Evolutionary conservation across 2,888 invertebrate genomes (phyloP), one percentile per base, ranked within the genome.

Genomic region (Sinopyrophorus schimmeli): DNA sequence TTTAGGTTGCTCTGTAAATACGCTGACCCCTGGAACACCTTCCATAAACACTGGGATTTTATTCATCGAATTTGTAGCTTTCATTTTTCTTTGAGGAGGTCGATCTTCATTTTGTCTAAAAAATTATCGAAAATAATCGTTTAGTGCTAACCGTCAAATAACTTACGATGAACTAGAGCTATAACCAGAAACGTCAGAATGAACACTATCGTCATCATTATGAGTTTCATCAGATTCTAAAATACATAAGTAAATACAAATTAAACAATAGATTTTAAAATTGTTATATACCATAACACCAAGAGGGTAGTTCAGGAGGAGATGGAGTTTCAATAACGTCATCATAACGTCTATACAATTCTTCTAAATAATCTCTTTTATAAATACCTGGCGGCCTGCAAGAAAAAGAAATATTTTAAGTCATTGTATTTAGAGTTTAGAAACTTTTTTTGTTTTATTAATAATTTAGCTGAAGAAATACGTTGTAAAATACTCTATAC

Each of bases 301-400:
- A 98, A 37, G 84, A 84, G 0, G 97, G 98, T 41, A 86, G 74
- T 1, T 77, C 69, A 0, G 96, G 95, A 1, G 94, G 84, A 0
- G 84, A 80, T 0, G 80, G 79, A 0, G 84, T 83, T 61, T 81
- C 84, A 39, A 83, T 86, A 24, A 75, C 74, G 62, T 86, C 88
- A 55, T 87, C 93, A 59, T 88, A 95, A 1, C 92, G 79, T 46
- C 76, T 76, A 68, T 85, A 95, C 17, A 99, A 73, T 73, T 96
- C 96, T 60, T 83, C 77, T 40, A 99, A 80, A 70, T 99, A 99
- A 68, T 97, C 96, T 57, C 84, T 85, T 72, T 99, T 99, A 74
- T 99, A 99, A 64, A 99, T 99, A 11, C 99, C 99, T 1, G 96
- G 94, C 1, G 90, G 87, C 53, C 99, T 83, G 52, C 7, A 20